Evolutionary conservation across 1,140 invertebrate species (phyloP), one percentile per base, ranked within the genome.

Genomic region (Gonioctena quinquepunctata): DNA sequence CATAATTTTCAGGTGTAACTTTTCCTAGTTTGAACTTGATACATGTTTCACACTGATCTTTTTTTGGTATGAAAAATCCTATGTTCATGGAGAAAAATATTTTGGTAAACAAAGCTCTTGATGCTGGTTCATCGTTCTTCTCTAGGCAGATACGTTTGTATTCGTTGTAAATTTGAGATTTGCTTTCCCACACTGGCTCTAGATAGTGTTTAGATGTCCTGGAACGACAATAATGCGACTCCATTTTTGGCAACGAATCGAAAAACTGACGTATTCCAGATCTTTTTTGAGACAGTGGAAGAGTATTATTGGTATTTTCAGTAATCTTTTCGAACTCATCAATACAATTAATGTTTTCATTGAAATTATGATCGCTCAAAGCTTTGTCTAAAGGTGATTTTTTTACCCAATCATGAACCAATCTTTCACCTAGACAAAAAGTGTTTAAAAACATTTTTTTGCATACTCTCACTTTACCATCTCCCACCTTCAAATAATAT

Each of bases 1-100:
- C 52, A 63, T 74, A 74, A 42, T 70, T 11, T 65, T 57, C 68
- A 21, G 61, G 26, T 13, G 25, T 13, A 25, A 65, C 18, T 13
- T 59, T 65, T 59, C 56, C 22, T 11, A 26, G 11, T 2, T 63
- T 27, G 19, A 50, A 63, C 6, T 52, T 26, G 27, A 56, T 49
- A 42, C 65, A 66, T 21, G 19, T 57, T 52, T 54, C 18, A 25
- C 23, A 59, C 16, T 59, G 56, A 23, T 59, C 56, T 23, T 59
- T 59, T 59, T 59, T 59, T 19, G 56, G 56, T 21, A 22, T 18
- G 23, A 22, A 59, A 59, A 59, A 8, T 23, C 3, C 13, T 59
- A 59, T 8, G 18, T 59, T 59, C 67, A 27, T 62, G n/a, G 56
- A 59, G 49, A 71, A 69, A 66, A 66, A 71, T 62, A 64, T 22